Percentiles rank a stretch among this genome's conserved stretches.
phyloP scores from a whole-genome alignment of 2,797 vertebrate species.

The Crypturellus tataupa region DNA sequence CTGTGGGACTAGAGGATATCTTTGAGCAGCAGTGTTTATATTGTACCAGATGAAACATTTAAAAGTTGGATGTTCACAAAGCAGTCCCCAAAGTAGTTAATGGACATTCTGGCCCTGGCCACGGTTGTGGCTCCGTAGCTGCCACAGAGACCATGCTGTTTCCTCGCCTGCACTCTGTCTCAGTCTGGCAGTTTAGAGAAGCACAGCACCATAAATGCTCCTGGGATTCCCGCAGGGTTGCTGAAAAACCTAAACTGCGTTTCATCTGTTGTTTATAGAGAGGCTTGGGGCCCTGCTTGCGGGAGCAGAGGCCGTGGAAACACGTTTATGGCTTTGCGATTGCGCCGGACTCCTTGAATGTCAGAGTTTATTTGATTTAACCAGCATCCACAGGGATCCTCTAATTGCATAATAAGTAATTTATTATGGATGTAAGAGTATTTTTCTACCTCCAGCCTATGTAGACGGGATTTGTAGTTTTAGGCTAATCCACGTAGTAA shows the following conservation, averaged over 20 bases:
- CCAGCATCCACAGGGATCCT: constrained; percentile 70
- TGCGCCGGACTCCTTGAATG: constrained; percentile 59
- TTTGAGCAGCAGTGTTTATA: constrained; percentile 65
- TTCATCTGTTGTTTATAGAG: constrained; percentile 73
- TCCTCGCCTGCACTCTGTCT: constrained; percentile 69
- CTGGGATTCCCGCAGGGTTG: constrained; percentile 50
- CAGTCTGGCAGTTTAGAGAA: constrained; percentile 59
- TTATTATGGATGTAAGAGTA: constrained; percentile 64
- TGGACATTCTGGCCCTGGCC: constrained; percentile 71
- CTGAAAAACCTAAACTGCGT: constrained; percentile 58
- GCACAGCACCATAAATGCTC: constrained; percentile 42
- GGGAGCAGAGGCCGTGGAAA: constrained; percentile 67
- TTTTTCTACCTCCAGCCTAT: constrained; percentile 59
- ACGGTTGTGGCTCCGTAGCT: constrained; percentile 61
- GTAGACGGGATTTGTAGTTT: constrained; percentile 32
- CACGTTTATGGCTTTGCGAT: constrained; percentile 70
- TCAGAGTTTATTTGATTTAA: constrained; percentile 74
- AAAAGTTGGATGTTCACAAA: constrained; percentile 62
- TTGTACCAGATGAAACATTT: constrained; percentile 65
- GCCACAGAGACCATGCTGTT: constrained; percentile 54
- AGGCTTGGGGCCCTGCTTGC: constrained; percentile 23
- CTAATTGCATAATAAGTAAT: constrained; percentile 73
- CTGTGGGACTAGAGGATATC: constrained; percentile 17
- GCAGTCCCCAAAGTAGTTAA: constrained; percentile 65
- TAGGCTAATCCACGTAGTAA: constrained; percentile 32